Conservation (phyloP, 2,113 vertebrate genomes). For the Macaca fascicularis region DNA sequence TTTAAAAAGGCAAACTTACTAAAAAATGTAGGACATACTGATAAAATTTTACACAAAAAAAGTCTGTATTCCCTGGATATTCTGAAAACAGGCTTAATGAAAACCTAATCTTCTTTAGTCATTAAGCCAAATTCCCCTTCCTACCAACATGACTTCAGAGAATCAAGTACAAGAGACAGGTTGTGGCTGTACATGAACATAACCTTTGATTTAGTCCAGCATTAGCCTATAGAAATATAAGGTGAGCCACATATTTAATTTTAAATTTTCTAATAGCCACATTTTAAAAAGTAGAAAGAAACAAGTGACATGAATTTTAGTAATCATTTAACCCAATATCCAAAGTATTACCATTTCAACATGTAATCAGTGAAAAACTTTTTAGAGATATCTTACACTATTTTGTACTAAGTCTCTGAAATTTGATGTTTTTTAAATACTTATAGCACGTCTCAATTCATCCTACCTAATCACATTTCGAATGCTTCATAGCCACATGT, state of each 20-base stretch:
- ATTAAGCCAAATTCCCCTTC: neutral
- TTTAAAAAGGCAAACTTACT: constrained; percentile 2
- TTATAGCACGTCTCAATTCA: neutral
- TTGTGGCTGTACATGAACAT: neutral
- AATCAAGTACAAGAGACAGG: neutral
- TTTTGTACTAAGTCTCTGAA: neutral
- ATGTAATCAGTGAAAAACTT: neutral
- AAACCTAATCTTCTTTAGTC: neutral
- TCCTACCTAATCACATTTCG: neutral
- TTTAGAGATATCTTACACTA: neutral
- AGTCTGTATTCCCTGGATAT: neutral
- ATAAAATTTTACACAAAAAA: neutral
- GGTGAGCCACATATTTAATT: neutral
- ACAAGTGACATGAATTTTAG: constrained; percentile 14
- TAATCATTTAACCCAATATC: neutral
- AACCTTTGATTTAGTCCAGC: neutral
- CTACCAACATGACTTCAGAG: neutral
- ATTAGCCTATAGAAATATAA: constrained; percentile 20
- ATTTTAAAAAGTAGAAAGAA: constrained; percentile 26
- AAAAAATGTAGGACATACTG: neutral
- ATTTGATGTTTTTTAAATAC: neutral
- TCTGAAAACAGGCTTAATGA: neutral
- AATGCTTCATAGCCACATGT: neutral
- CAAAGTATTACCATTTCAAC: constrained; percentile 7
- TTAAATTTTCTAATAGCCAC: neutral